These are phyloP conservation scores for Hippopotamus amphibius DNA, from an alignment of 2,113 vertebrate species.

Conservation along the genomic window DNA sequence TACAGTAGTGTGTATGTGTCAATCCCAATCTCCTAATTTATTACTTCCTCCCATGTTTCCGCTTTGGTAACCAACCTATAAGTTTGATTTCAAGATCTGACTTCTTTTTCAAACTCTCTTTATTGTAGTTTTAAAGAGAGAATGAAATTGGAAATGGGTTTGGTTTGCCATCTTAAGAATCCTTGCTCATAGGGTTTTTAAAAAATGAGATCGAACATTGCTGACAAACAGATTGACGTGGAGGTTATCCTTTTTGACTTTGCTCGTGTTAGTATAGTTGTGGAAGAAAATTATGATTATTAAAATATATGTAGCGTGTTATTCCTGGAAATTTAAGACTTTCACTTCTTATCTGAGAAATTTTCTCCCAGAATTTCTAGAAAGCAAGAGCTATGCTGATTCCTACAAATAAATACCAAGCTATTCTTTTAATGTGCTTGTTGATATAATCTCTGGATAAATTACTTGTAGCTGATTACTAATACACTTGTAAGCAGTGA, in stretches of 20 bases:
- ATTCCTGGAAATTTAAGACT: slow-evolving; percentile 47
- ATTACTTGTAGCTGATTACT: not conserved
- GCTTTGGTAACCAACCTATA: not conserved
- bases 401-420: slow-evolving; percentile 19
- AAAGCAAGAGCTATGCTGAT: slow-evolving; percentile 18
- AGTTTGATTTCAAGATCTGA: not conserved
- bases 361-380: slow-evolving; percentile 14
- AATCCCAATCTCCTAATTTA: not conserved
- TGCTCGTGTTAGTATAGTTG: slow-evolving; percentile 1
- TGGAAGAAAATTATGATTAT: not conserved
- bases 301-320: not conserved
- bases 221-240: not conserved
- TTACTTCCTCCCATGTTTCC: not conserved
- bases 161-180: not conserved
- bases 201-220: not conserved
- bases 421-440: not conserved
- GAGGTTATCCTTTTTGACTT: not conserved
- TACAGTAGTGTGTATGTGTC: not conserved
- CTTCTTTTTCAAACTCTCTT: not conserved
- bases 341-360: not conserved
- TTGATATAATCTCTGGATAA: not conserved
- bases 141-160: not conserved
- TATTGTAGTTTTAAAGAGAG: slow-evolving; percentile 6
- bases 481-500: not conserved
- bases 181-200: not conserved